phyloP scores from a whole-genome alignment of 1,140 invertebrate species.

The Drosophila pseudoobscura region DNA sequence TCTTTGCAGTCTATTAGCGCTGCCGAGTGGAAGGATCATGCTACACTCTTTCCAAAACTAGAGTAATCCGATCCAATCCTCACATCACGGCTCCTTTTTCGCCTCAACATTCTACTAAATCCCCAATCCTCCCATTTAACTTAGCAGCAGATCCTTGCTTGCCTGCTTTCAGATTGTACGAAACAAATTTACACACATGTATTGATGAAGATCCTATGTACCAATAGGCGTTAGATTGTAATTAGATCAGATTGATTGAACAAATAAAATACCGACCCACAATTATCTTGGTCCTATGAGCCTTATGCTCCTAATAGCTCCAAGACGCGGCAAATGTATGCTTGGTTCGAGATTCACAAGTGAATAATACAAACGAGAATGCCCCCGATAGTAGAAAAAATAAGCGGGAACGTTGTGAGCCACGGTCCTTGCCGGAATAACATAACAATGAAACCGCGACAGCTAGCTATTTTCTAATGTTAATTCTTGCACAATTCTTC shows the following conservation, averaged over 20 bases:
- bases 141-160: conserved; percentile 11
- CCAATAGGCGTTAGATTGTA: conserved; percentile 24
- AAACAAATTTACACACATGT: conserved; percentile 7
- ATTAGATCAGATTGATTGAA: conserved; percentile 30
- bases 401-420: no score
- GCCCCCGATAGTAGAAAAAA: no score
- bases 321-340: background rate
- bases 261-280: conserved; percentile 21
- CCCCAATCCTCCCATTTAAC: background rate
- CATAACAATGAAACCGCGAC: no score
- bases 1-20: conserved; percentile 59
- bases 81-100: background rate
- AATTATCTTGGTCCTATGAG: background rate
- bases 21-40: conserved; percentile 62
- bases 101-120: conserved; percentile 7
- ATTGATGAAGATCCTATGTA: conserved; percentile 4
- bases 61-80: conserved; percentile 12
- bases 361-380: no score
- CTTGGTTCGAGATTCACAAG: no score
- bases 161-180: conserved; percentile 22
- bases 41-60: conserved; percentile 9
- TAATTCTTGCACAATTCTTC: no score
- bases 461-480: no score
- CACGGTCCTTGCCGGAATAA: no score
- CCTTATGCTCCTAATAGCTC: no score